A percentile compares a stretch with the other conserved stretches of the same genome.
These are phyloP conservation scores for Stramonita haemastoma DNA, from an alignment of 2,888 invertebrate genomes.

Conservation along the genomic window DNA sequence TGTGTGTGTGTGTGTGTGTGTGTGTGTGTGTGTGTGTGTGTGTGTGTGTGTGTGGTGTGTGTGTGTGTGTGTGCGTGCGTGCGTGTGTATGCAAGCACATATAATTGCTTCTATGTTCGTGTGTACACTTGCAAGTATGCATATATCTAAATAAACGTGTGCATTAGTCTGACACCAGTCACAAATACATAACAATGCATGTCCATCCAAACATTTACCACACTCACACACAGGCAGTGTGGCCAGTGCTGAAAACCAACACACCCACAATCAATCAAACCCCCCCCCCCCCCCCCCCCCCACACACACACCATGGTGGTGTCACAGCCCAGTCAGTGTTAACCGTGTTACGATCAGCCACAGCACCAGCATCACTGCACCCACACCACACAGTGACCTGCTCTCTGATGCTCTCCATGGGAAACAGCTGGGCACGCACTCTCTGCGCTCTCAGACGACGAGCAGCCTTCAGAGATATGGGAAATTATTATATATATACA, in stretches of 20 bases:
- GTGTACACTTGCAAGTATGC: no score
- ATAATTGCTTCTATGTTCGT: no score
- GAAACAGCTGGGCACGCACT: slow-evolving; percentile 25
- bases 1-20: no score
- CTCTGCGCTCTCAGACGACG: slow-evolving; percentile 19
- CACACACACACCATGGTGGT: no score
- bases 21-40: no score
- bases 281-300: background rate
- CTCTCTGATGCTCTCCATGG: slow-evolving; percentile 26
- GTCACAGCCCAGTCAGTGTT: background rate
- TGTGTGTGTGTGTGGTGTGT: no score
- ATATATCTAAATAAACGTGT: no score
- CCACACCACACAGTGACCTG: slow-evolving; percentile 8
- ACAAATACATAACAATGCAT: background rate
- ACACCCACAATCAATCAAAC: no score
- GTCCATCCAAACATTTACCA: background rate
- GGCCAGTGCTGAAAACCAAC: background rate
- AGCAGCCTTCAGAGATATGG: background rate
- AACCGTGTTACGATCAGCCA: background rate
- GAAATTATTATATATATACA: no score
- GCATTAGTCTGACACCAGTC: no score
- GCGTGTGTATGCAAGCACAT: no score
- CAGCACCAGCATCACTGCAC: background rate
- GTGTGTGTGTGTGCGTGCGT: no score
- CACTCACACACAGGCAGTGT: background rate